Percentiles rank a stretch among this genome's conserved stretches.
Evolutionary conservation across 2,888 invertebrate species (phyloP).

Genomic region (Scelioninae gen. 1): DNA sequence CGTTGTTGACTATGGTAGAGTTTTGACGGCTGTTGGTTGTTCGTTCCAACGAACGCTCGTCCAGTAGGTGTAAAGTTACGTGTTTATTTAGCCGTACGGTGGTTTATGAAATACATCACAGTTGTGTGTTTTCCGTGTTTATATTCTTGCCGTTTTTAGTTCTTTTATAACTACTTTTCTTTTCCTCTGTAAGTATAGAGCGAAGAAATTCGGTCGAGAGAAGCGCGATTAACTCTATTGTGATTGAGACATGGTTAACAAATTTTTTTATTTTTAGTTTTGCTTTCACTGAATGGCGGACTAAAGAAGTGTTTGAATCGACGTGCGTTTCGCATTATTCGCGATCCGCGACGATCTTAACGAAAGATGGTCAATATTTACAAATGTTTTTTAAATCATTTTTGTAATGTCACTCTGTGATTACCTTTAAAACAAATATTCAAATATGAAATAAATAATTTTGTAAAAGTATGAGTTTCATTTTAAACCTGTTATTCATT

Average conservation of each 20-base stretch:
- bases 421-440: conserved; percentile 50
- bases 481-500: neutral
- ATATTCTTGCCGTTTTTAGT: too few species aligned
- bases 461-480: conserved; percentile 27
- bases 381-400: conserved; percentile 57
- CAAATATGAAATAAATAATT: conserved; percentile 55
- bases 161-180: too few species aligned
- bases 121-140: too few species aligned
- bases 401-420: conserved; percentile 60
- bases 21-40: conserved; percentile 44
- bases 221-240: conserved; percentile 33
- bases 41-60: conserved; percentile 25
- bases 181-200: too few species aligned
- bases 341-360: conserved; percentile 26
- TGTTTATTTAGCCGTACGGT: too few species aligned
- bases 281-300: conserved; percentile 19
- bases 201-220: too few species aligned
- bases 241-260: conserved; percentile 32
- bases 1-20: conserved; percentile 49
- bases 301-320: conserved; percentile 23
- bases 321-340: conserved; percentile 10
- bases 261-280: conserved; percentile 28
- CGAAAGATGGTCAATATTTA: conserved; percentile 56
- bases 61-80: conserved; percentile 37
- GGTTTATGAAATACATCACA: too few species aligned